Evolutionary conservation across 2,113 vertebrate species (phyloP).

Genomic region (Rhinolophus sinicus): DNA sequence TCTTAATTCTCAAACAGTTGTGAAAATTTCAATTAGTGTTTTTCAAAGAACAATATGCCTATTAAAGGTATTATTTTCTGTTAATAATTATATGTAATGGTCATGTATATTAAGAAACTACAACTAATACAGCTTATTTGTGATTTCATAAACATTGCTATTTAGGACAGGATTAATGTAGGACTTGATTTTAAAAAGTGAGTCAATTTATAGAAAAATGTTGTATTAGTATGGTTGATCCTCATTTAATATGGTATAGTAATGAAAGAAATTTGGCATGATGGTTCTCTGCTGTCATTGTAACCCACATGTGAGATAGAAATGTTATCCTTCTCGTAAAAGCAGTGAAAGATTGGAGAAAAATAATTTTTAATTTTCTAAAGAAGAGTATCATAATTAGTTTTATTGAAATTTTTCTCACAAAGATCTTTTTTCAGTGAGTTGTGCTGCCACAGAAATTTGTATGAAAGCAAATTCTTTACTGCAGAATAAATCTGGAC

Average conservation of each 20-base stretch:
- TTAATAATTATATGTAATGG: not conserved
- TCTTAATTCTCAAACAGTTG: not conserved
- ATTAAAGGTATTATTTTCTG: not conserved
- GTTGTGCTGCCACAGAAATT: not conserved
- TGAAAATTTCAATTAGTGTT: not conserved
- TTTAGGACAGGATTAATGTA: not conserved
- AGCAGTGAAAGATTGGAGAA: not conserved
- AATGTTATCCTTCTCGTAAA: not conserved
- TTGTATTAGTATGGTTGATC: not conserved
- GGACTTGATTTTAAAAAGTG: not conserved
- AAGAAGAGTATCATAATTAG: not conserved
- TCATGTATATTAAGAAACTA: not conserved
- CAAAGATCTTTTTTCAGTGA: not conserved
- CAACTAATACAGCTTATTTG: not conserved
- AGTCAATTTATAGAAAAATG: not conserved
- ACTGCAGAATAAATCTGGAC: not conserved
- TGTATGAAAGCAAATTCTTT: conserved; percentile 9
- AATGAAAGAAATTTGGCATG: not conserved
- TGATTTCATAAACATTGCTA: not conserved
- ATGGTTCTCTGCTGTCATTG: not conserved
- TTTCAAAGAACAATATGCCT: not conserved
- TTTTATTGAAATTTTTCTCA: not conserved
- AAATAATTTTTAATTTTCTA: not conserved
- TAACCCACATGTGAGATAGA: not conserved
- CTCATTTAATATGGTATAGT: not conserved